These are phyloP conservation scores for Branchinecta lindahli DNA, from an alignment of 1,140 invertebrate species.

Conservation along the genomic window DNA sequence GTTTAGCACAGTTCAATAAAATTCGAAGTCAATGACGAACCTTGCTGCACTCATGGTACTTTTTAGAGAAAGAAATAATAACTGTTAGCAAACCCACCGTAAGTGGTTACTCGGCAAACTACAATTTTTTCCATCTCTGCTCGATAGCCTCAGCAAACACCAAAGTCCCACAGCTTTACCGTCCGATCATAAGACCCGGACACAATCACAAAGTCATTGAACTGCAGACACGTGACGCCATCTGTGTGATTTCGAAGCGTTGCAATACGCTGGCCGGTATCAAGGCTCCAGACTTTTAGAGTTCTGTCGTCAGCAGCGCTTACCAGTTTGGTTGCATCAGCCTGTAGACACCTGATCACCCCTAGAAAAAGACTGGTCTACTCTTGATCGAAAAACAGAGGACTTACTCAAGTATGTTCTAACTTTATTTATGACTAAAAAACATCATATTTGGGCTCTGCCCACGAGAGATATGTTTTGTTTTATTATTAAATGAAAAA, in stretches of 20 bases:
- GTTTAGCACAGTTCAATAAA: too few species aligned
- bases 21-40: too few species aligned
- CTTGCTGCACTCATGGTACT: too few species aligned
- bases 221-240: conserved; percentile 40
- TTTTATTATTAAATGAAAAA: too few species aligned
- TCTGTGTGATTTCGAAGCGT: conserved; percentile 39
- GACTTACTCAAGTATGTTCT: neutral
- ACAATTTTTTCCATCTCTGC: neutral
- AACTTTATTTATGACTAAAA: too few species aligned
- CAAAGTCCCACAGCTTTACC: conserved; percentile 41
- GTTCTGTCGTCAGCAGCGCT: conserved; percentile 41
- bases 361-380: conserved; percentile 19
- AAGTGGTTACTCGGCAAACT: too few species aligned
- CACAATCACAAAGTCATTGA: conserved; percentile 39
- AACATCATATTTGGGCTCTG: too few species aligned
- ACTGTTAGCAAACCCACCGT: too few species aligned
- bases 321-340: conserved; percentile 37
- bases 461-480: too few species aligned
- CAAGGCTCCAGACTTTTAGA: conserved; percentile 33
- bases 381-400: neutral
- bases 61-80: too few species aligned
- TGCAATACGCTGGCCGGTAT: conserved; percentile 33
- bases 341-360: conserved; percentile 35
- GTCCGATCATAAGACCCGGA: conserved; percentile 41
- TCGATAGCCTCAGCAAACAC: conserved; percentile 30